Evolutionary conservation across 2,113 vertebrate genomes (phyloP).

Genomic region (Embiotoca jacksoni): DNA sequence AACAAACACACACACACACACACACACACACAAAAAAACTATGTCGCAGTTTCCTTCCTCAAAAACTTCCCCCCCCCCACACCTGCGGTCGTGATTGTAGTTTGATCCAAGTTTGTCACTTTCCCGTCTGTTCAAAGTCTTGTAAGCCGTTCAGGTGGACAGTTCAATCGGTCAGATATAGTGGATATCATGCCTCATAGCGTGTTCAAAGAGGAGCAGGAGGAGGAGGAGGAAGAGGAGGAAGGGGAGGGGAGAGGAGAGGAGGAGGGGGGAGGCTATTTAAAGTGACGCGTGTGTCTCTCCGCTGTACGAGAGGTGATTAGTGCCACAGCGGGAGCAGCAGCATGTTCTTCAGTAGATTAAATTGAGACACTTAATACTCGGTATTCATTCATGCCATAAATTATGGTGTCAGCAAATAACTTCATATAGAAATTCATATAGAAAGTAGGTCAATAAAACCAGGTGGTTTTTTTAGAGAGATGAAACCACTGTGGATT

Average conservation of each 20-base stretch:
- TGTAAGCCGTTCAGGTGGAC: background rate
- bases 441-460: too few species aligned
- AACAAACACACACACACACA: background rate
- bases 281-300: slow-evolving; percentile 69
- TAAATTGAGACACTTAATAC: too few species aligned
- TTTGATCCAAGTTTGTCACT: background rate
- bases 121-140: background rate
- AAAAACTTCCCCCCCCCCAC: background rate
- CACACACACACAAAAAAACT: background rate
- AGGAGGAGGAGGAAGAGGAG: slow-evolving; percentile 35
- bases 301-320: background rate
- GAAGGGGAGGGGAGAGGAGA: slow-evolving; percentile 26
- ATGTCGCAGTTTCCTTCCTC: slow-evolving; percentile 44
- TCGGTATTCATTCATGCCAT: too few species aligned
- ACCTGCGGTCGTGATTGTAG: background rate
- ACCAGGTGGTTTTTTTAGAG: too few species aligned
- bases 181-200: slow-evolving; percentile 29
- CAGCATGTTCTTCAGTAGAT: background rate
- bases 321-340: slow-evolving; percentile 30
- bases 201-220: slow-evolving; percentile 28
- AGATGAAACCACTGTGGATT: too few species aligned
- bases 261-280: slow-evolving; percentile 40
- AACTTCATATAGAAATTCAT: too few species aligned
- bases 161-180: slow-evolving; percentile 11
- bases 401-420: too few species aligned